Evolutionary conservation across 2,888 invertebrate species (phyloP), one percentile per base, ranked within the genome.

Genomic region (Hypomecis punctinalis): DNA sequence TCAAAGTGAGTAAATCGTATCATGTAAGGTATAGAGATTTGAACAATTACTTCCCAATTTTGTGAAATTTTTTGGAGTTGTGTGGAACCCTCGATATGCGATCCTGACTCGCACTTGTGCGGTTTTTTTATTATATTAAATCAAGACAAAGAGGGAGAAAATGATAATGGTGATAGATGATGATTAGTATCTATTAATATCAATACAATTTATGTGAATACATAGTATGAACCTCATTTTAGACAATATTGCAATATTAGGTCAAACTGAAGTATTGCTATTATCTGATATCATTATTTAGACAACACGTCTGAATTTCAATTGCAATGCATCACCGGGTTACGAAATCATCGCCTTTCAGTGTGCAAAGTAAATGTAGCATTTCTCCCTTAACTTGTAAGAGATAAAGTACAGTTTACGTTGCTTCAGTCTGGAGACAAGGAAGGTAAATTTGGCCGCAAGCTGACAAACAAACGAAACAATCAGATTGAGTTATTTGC

Each of bases 391-490:
- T 55, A 39, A 39, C 5, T 0, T 4, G 9, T 2, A 10, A 10
- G 11, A 39, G 35, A 57, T 56, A 62, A 57, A 46, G 23, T 52
- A 36, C 5, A 37, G 8, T 39, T 49, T 11, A 1, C 43, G 4
- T 9, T 53, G 52, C 9, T 5, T 8, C 23, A 43, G 4, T 40
- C 46, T 42, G 10, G 11, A 40, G 42, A 8, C 42, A n/a, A 23
- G 40, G 36, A 40, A 48, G 40, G 42, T 52, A 57, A 40, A 37
- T 53, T 47, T 53, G 40, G 42, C 49, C n/a, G 59, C 42, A 56
- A 66, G 10, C 60, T 56, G 63, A 70, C 55, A 61, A 66, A 76
- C 69, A 75, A 76, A 77, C 77, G 75, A 74, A 76, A 78, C 76
- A 77, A 68, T 67, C 66, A 61, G 60, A 68, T 68, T 68, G 77